Percentiles rank a stretch among this genome's conserved stretches.
phyloP scores from a whole-genome alignment of 2,888 invertebrate species.

The Cataglyphis altisquamis region DNA sequence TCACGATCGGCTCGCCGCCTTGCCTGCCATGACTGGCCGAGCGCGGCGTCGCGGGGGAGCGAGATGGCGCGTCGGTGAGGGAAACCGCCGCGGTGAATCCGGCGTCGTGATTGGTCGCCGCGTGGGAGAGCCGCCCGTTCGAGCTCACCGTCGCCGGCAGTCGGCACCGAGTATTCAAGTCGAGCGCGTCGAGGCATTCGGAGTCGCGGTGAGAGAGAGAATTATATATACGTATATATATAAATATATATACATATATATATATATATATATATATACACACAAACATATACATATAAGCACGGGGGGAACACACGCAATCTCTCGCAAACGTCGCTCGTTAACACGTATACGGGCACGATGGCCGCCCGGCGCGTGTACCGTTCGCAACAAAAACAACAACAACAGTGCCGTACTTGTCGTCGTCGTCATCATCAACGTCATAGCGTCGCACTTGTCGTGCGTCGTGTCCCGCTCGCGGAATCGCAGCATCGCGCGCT shows the following conservation, averaged over 20 bases:
- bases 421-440: constrained; percentile 17
- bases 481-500: constrained; percentile 74
- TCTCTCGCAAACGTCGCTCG: constrained; percentile 69
- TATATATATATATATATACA: neutral
- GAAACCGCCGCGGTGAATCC: constrained; percentile 82
- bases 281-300: neutral
- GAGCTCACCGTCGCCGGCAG: constrained; percentile 83
- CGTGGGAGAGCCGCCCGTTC: constrained; percentile 86
- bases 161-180: constrained; percentile 84
- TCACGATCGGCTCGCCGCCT: constrained; percentile 70
- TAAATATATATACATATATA: neutral
- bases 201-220: constrained; percentile 64
- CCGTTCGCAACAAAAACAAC: constrained; percentile 69
- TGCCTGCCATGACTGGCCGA: constrained; percentile 84
- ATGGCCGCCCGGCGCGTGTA: constrained; percentile 82
- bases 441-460: constrained; percentile 70
- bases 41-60: constrained; percentile 71
- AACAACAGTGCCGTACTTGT: constrained; percentile 66
- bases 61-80: constrained; percentile 81
- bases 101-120: constrained; percentile 83
- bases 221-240: neutral
- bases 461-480: constrained; percentile 66
- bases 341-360: constrained; percentile 72
- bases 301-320: constrained; percentile 69
- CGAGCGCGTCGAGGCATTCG: constrained; percentile 78